Evolutionary conservation across 2,113 vertebrate genomes (phyloP), one percentile per base, ranked within the genome.

Genomic region (Atrichornis clamosus): DNA sequence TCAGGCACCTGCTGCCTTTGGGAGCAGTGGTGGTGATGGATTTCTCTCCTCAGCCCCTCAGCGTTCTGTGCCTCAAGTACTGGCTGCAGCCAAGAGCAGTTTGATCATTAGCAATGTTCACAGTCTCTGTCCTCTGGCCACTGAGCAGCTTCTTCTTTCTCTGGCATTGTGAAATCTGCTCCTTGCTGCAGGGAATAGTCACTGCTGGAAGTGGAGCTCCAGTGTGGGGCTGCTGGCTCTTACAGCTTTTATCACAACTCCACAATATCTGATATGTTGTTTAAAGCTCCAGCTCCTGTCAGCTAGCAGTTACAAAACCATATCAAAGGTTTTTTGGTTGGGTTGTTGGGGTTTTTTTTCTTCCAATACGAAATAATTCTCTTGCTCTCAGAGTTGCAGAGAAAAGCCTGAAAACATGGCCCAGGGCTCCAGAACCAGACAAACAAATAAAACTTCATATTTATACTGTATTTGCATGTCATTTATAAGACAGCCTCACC

Each of bases 281-380:
- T 82, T 88, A 83, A 95, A 90, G 26, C 16, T 56, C 37, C 44
- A 84, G 47, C 49, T 89, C 41, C 76, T 95, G 72, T 86, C 76
- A 91, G 76, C 41, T 78, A 90, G 76, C 17, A 92, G 79, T 90
- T 94, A 64, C 56, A 92, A 90, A 95, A 93, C 41, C 86, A 13
- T 59, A 89, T 87, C 55, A 93, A 82, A 85, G 39, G 15, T 4
- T 33, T 68, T 68, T 68, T 22, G 26, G 21, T 41, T 47, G 55
- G 30, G 12, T 49, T 69, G 4, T 15, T 52, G 14, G 37, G 15
- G 3, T 16, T 41, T 12, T 20, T 44, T 72, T 13, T 33, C 60
- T 53, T 74, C 42, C 16, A 76, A 18, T 42, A 80, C 73, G 46
- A 91, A 95, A 82, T 82, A 50, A 74, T 80, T 86, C 7, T 77